Conservation (phyloP, 2,797 vertebrate species). For the Sebastes trivittatus region DNA sequence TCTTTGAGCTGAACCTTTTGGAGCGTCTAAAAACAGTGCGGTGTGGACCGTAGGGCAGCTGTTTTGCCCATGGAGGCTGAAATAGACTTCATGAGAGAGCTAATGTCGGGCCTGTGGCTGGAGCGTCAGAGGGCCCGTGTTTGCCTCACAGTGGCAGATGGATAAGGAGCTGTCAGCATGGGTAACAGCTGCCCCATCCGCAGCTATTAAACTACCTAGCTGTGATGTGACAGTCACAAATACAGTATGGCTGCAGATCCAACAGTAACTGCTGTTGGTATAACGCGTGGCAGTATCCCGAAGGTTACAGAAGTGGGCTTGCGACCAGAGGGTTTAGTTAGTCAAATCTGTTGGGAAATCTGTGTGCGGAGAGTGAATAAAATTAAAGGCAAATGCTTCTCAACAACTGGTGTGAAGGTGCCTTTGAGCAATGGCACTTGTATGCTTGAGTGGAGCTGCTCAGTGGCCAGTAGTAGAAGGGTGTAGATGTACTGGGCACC, state of each 20-base stretch:
- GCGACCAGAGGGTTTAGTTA: background rate
- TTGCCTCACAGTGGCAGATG: constrained; percentile 63
- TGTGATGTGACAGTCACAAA: constrained; percentile 45
- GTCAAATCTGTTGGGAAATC: constrained; percentile 6
- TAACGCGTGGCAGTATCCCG: background rate
- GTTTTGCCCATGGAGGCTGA: constrained; percentile 76
- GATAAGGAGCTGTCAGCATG: constrained; percentile 79
- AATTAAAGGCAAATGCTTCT: constrained; percentile 2
- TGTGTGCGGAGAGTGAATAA: background rate
- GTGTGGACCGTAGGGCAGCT: constrained; percentile 74
- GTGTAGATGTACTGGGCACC: constrained; percentile 4
- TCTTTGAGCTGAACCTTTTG: constrained; percentile 72
- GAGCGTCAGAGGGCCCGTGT: constrained; percentile 61
- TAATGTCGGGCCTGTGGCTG: constrained; percentile 72
- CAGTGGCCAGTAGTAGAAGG: background rate
- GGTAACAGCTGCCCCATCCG: constrained; percentile 69
- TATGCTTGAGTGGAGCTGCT: constrained; percentile 1
- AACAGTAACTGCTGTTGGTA: constrained; percentile 25
- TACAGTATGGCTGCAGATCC: constrained; percentile 7
- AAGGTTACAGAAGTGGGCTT: constrained; percentile 15
- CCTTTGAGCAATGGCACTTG: constrained; percentile 12
- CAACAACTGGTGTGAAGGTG: constrained; percentile 17
- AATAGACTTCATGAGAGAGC: constrained; percentile 79
- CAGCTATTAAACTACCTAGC: constrained; percentile 56
- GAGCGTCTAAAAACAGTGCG: constrained; percentile 77